A percentile compares a stretch with the other conserved stretches of the same genome.
phyloP scores from a whole-genome alignment of 2,797 vertebrate species.

The Protonibea diacanthus region DNA sequence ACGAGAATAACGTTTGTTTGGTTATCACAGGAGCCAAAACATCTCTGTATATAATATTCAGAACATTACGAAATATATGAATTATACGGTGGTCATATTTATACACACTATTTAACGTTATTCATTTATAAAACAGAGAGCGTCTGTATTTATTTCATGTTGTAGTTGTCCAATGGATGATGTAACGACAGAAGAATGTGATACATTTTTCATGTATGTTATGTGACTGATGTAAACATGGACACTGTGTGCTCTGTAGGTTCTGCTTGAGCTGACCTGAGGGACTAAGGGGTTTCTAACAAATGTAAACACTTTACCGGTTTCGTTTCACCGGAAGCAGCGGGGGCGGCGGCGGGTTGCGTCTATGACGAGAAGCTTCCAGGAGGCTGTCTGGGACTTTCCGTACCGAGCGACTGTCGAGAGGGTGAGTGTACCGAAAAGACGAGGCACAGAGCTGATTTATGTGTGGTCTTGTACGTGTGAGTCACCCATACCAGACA shows the following conservation, averaged over 20 bases:
- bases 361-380: neutral
- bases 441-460: accelerated
- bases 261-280: neutral
- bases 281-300: neutral
- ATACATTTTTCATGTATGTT: neutral
- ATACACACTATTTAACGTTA: neutral
- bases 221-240: neutral
- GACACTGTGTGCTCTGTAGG: no score
- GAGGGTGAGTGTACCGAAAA: constrained; percentile 33
- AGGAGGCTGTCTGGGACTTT: constrained; percentile 42
- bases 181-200: neutral
- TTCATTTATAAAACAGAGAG: neutral
- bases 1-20: neutral
- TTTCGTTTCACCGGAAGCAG: constrained; percentile 31
- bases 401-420: neutral
- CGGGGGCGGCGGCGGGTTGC: neutral
- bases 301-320: accelerated
- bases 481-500: accelerated
- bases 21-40: neutral
- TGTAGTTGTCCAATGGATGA: neutral
- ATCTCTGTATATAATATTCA: neutral
- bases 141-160: neutral
- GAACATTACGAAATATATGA: neutral
- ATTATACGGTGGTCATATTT: neutral
- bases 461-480: accelerated